phyloP scores from a whole-genome alignment of 2,888 invertebrate genomes.

The Lysandra coridon region DNA sequence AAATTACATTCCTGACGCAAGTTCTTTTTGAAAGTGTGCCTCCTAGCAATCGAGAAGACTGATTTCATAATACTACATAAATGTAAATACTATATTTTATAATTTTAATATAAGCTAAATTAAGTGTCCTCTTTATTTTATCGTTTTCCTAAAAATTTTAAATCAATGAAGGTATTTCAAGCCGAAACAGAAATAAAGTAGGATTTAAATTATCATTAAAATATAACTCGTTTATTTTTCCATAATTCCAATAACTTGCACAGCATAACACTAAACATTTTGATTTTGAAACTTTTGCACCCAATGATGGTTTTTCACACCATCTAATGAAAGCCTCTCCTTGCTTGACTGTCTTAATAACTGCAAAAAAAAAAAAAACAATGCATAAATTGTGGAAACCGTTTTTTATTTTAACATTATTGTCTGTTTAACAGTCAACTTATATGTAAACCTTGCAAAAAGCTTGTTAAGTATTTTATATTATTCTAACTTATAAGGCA shows the following conservation, averaged over 20 bases:
- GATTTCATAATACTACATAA: slow-evolving; percentile 46
- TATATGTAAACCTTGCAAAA: too few species aligned
- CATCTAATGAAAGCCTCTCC: slow-evolving; percentile 83
- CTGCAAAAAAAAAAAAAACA: slow-evolving; percentile 63
- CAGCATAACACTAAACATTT: slow-evolving; percentile 27
- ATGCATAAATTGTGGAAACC: not conserved
- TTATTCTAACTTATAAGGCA: too few species aligned
- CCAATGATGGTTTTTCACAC: slow-evolving; percentile 88
- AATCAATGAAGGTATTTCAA: not conserved
- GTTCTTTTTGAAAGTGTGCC: slow-evolving; percentile 85
- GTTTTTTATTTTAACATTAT: too few species aligned
- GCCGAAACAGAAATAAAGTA: too few species aligned
- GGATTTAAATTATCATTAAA: too few species aligned
- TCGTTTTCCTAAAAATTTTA: not conserved
- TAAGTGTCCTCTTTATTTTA: not conserved
- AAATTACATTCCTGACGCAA: slow-evolving; percentile 83
- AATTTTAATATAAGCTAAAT: slow-evolving; percentile 29
- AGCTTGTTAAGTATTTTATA: too few species aligned
- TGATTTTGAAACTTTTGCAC: slow-evolving; percentile 62
- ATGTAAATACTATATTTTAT: slow-evolving; percentile 35
- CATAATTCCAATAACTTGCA: not conserved
- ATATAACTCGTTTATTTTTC: too few species aligned
- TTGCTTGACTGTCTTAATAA: slow-evolving; percentile 83
- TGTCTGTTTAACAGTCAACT: too few species aligned
- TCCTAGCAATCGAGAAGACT: slow-evolving; percentile 74